phyloP scores from a whole-genome alignment of 1,140 invertebrate species.

The Latrodectus geometricus region DNA sequence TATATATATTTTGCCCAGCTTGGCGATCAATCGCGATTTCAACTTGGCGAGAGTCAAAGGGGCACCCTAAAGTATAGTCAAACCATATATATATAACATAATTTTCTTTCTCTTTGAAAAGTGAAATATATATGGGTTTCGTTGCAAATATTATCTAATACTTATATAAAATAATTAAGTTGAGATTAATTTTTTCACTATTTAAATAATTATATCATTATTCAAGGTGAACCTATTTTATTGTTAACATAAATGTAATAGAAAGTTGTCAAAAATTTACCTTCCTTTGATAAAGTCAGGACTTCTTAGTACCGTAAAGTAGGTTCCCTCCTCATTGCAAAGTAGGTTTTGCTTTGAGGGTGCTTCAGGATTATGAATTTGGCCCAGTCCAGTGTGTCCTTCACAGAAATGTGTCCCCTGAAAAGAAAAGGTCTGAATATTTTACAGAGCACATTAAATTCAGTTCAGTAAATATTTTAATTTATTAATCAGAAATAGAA shows the following conservation, averaged over 20 bases:
- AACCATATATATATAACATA: no score
- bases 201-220: background rate
- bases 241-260: background rate
- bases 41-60: no score
- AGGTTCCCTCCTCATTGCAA: slow-evolving; percentile 64
- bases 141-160: no score
- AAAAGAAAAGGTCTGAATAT: background rate
- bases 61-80: no score
- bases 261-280: slow-evolving; percentile 5
- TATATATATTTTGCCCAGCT: no score
- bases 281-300: slow-evolving; percentile 64
- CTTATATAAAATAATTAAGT: no score
- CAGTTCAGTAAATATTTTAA: background rate
- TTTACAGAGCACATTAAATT: no score
- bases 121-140: no score
- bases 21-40: no score
- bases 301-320: slow-evolving; percentile 65
- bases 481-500: background rate
- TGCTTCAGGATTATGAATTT: slow-evolving; percentile 66
- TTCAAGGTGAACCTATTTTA: background rate
- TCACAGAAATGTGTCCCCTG: slow-evolving; percentile 25
- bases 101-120: no score
- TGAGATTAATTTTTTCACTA: no score
- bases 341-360: slow-evolving; percentile 69
- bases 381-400: slow-evolving; percentile 14